Conservation (phyloP, 2,888 invertebrate species). For the Lamproptera curius region DNA sequence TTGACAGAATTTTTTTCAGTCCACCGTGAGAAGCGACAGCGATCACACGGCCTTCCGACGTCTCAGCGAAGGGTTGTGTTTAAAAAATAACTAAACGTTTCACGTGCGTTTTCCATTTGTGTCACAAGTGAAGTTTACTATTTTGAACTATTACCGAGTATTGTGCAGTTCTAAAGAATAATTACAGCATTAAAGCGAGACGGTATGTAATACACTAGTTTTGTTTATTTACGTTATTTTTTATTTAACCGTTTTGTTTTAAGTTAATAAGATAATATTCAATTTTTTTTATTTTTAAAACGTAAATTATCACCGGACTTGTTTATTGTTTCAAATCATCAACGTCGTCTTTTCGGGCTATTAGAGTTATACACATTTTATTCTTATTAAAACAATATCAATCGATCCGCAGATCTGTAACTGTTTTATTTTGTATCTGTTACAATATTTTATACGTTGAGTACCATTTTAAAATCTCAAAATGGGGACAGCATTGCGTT, state of each 20-base stretch:
- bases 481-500: no score
- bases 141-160: constrained; percentile 29
- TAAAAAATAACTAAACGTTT: constrained; percentile 42
- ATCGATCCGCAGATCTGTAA: no score
- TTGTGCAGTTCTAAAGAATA: constrained; percentile 37
- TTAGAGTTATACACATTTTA: no score
- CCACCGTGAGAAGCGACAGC: constrained; percentile 54
- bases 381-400: no score
- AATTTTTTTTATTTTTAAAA: not conserved
- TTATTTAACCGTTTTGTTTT: not conserved
- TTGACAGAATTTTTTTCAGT: constrained; percentile 79
- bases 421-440: no score
- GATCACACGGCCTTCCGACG: constrained; percentile 43
- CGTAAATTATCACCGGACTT: no score
- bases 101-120: constrained; percentile 31
- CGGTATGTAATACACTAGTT: constrained; percentile 23
- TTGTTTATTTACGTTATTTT: not conserved
- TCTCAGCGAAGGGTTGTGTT: constrained; percentile 51
- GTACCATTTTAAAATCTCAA: no score
- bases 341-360: no score
- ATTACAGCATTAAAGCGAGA: constrained; percentile 19
- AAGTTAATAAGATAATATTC: not conserved
- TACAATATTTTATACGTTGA: no score
- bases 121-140: constrained; percentile 36
- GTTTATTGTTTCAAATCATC: no score